phyloP scores from a whole-genome alignment of 2,113 vertebrate species.

The Cyanistes caeruleus region DNA sequence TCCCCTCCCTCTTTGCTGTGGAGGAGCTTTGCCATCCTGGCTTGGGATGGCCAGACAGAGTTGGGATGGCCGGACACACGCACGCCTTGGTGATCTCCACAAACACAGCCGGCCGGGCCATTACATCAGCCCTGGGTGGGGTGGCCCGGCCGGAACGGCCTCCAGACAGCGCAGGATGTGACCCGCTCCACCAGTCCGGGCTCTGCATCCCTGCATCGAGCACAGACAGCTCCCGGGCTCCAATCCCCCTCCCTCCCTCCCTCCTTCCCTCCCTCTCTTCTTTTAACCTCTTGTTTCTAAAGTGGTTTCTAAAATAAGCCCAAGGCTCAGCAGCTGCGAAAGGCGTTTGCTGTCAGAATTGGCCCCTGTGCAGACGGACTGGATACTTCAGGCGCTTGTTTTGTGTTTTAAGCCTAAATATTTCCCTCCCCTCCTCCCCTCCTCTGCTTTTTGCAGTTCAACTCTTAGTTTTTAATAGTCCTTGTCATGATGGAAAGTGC shows the following conservation, averaged over 20 bases:
- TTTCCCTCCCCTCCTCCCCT: background rate
- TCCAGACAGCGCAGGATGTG: slow-evolving; percentile 43
- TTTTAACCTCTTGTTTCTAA: slow-evolving; percentile 70
- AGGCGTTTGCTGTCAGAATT: slow-evolving; percentile 59
- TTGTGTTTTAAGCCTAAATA: slow-evolving; percentile 63
- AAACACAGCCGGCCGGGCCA: slow-evolving; percentile 62
- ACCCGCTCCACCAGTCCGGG: slow-evolving; percentile 39
- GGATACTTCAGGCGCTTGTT: slow-evolving; percentile 50
- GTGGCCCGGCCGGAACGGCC: slow-evolving; percentile 59
- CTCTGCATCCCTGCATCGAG: slow-evolving; percentile 4
- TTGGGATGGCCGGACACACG: slow-evolving; percentile 5
- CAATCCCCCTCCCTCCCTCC: background rate
- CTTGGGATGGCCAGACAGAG: background rate
- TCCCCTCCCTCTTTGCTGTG: background rate
- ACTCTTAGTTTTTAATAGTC: slow-evolving; percentile 75
- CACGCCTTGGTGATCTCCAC: slow-evolving; percentile 31
- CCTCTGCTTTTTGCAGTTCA: background rate
- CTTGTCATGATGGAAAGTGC: slow-evolving; percentile 77
- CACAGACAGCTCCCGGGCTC: slow-evolving; percentile 1
- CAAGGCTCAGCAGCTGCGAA: slow-evolving; percentile 1
- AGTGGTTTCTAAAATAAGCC: slow-evolving; percentile 72
- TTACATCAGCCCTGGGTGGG: slow-evolving; percentile 75
- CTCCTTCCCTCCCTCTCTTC: background rate
- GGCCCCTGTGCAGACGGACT: slow-evolving; percentile 36
- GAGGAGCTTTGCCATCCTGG: slow-evolving; percentile 27